Base-by-base conservation (phyloP, 2,113 vertebrate genomes). In the Alosa alosa region DNA sequence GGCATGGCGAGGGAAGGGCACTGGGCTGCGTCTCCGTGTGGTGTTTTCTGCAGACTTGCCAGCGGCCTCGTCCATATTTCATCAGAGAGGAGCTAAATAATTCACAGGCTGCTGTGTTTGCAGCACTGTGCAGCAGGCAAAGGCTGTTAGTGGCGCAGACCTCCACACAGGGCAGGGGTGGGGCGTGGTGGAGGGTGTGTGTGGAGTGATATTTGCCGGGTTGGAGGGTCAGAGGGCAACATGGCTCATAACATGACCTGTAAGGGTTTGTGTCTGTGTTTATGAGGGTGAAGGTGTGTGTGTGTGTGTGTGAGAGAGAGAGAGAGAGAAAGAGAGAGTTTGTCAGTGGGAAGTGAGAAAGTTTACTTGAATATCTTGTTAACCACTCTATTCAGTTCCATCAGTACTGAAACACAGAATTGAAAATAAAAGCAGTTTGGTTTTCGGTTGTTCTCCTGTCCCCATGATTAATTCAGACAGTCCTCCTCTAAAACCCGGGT, bases 31-130 rank as follows among this genome's bases (percentile, higher is more conserved):
- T 68, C 10, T 68, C 64, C 10, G 64, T 68, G 64, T 68, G n/a
- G 64, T 5, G 55, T 68, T 31, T 68, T 68, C n/a, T 68, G n/a
- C n/a, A 68, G 25, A 68, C 64, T 25, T 68, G 64, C 64, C 64
- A 60, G 64, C 10, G 64, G 64, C n/a, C 64, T 68, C 64, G 64
- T 25, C 64, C 25, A 68, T 68, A 68, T 68, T 68, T 31, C 64
- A 68, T 68, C 64, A 68, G 25, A 68, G n/a, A 68, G n/a, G n/a
- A 68, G 64, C 64, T 68, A 68, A 68, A 68, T 68, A 31, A 25
- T 31, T 68, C 64, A 68, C 64, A 68, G 64, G n/a, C 64, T 68
- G n/a, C 25, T 68, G 64, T 68, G 64, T 68, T 25, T 68, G 64
- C 25, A 11, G 64, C 8, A 10, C n/a, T 68, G 64, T 31, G 25